Base-by-base conservation (phyloP, 2,113 vertebrate genomes). In the Alectura lathami region DNA sequence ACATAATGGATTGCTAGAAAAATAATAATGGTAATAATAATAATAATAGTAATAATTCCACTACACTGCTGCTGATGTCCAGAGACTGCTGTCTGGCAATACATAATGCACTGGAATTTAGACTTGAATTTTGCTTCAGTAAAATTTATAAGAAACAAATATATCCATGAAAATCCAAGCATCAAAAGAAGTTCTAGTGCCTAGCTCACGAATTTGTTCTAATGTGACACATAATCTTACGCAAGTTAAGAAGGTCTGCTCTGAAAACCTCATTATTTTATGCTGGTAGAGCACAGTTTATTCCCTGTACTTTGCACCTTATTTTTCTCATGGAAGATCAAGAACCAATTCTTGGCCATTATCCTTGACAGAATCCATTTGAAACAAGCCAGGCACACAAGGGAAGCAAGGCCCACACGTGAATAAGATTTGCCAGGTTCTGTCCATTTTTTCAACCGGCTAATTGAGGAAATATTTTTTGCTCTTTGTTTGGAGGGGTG, bases 381-480 rank as follows among this genome's bases (percentile, higher is more conserved):
- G 64, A 72, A 88, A 86, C 0, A 17, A 93, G 85, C 73, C 88
- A 86, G 85, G 36, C 9, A 12, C 43, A 63, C 5, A 72, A 83
- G 79, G 40, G 67, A 88, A 94, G 6, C 51, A 24, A 79, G 48
- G 62, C 86, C 56, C 69, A 34, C 85, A 81, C 72, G 11, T 32
- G 82, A 76, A 10, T 56, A 11, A 83, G 5, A 8, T 51, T 53
- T 95, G 95, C 92, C 94, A 96, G 57, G 40, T 78, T 94, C 72
- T 91, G 86, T 73, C 34, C 9, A 3, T 23, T 72, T 81, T 77
- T 79, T 73, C 79, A 78, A 62, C 68, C 67, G 57, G 76, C 13
- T 91, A 82, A 95, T 75, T 94, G 90, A 95, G 80, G 73, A 94
- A 90, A 64, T 86, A 30, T 90, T 36, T 83, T 86, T 86, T 81